A percentile compares a stretch with the other conserved stretches of the same genome.
These are phyloP conservation scores for Holothuria leucospilota DNA, from an alignment of 53 echinoderm and acorn worm species.

Conservation along the genomic window DNA sequence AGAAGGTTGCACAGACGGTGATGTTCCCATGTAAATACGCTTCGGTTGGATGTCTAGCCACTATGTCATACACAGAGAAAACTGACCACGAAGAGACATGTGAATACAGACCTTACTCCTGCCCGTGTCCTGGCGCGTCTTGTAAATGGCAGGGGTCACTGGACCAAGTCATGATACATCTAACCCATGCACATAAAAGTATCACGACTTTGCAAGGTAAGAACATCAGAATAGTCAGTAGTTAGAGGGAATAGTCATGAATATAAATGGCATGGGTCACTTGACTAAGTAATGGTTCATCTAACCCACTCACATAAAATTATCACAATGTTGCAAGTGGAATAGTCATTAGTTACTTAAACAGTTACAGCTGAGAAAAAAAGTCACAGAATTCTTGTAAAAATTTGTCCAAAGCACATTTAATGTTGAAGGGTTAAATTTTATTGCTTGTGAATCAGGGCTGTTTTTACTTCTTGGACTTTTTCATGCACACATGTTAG, in stretches of 20 bases:
- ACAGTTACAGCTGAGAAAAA: no score
- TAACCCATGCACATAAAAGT: constrained; percentile 98
- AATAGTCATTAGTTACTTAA: background rate
- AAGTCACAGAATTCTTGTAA: no score
- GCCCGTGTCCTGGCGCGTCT: constrained; percentile 93
- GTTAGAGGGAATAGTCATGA: constrained; percentile 59
- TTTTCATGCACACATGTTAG: no score
- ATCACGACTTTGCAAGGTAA: constrained; percentile 98
- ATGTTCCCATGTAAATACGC: constrained; percentile 99
- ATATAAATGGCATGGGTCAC: constrained; percentile 95
- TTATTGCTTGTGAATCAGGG: no score
- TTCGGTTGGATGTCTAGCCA: constrained; percentile 84
- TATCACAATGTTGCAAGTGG: constrained; percentile 96
- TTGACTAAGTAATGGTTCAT: constrained; percentile 94
- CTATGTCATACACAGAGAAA: constrained; percentile 98
- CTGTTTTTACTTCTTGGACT: no score
- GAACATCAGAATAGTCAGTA: background rate
- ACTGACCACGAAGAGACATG: constrained; percentile 96
- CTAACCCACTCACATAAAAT: constrained; percentile 96
- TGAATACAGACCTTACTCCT: constrained; percentile 97
- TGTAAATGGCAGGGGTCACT: constrained; percentile 98
- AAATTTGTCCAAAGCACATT: no score
- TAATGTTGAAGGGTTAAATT: no score
- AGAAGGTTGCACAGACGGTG: constrained; percentile 98
- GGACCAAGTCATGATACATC: constrained; percentile 96